phyloP scores from a whole-genome alignment of 2,113 vertebrate species.

The Acanthisitta chloris region DNA sequence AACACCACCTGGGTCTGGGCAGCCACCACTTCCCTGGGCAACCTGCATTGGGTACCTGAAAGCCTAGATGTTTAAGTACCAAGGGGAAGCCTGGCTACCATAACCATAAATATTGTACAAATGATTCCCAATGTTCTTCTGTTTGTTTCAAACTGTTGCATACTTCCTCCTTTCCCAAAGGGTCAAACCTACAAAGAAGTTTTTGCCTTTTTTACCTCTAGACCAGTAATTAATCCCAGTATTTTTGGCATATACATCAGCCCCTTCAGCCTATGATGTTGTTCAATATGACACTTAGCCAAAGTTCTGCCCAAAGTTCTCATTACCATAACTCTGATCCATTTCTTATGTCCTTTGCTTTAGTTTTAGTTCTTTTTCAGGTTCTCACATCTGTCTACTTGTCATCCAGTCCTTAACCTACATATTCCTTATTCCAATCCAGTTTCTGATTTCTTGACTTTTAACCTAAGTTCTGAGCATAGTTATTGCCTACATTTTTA shows the following conservation, averaged over 20 bases:
- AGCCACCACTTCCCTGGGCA: no score
- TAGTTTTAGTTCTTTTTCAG: not conserved
- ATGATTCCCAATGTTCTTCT: not conserved
- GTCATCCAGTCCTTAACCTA: not conserved
- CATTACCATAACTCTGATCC: not conserved
- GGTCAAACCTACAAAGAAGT: not conserved
- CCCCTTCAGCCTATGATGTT: not conserved
- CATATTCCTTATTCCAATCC: not conserved
- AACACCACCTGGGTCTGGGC: no score
- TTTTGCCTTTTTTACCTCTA: not conserved
- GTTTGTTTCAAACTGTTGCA: not conserved
- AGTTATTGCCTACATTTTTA: not conserved
- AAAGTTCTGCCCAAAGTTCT: not conserved
- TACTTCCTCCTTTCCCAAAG: not conserved
- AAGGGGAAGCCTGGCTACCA: accelerated
- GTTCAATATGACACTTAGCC: not conserved
- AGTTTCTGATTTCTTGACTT: not conserved
- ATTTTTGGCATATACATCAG: not conserved
- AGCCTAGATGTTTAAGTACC: not conserved
- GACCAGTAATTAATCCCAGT: not conserved
- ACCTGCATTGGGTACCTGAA: not conserved
- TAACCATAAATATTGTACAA: not conserved
- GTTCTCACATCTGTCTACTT: not conserved
- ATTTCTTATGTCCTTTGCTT: not conserved
- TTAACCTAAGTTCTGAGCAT: not conserved